Base-by-base conservation (phyloP, 92 coral and sea anemone species). In the Plumapathes pennacea region DNA sequence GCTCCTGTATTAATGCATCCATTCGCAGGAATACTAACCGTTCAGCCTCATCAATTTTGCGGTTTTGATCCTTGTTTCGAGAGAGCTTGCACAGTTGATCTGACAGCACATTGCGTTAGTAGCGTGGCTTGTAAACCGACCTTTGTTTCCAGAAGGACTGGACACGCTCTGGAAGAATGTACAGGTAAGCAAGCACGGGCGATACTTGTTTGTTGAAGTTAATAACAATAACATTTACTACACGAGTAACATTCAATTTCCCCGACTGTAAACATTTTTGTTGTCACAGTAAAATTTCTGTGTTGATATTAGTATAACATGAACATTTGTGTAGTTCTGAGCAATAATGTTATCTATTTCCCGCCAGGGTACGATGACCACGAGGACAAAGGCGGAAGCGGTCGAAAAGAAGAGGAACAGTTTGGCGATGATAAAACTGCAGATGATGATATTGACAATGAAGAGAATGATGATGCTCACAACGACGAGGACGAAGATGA, bases 41-140 rank as follows among this genome's bases (percentile, higher is more conserved):
- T 78, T 38, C 88, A 81, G 13, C 88, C 86, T 6, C 29, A 24
- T 18, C 0, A n/a, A 17, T 63, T 78, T 17, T 90, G 97, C 33
- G 82, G 84, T 34, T 63, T 24, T 11, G 84, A 90, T 70, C 97
- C 97, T 10, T 90, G 97, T 54, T 79, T 73, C 17, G 80, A 68
- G 54, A 62, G 60, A 52, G 49, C 80, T 21, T 90, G 97, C 40
- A 54, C 64, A 38, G 53, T 41, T 30, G 81, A 78, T 58, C 46
- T 54, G n/a, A 46, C 60, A 1, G 91, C 91, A 39, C 85, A 64
- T 32, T 90, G 97, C 50, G 71, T 90, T 46, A 69, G 81, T 14
- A 91, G 87, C 50, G 64, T 74, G 52, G 46, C 55, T 25, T 90
- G 97, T 55, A 71, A 54, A 41, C 81, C 96, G 20, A 78, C 81